Evolutionary conservation across 2,888 invertebrate genomes (phyloP).

Genomic region (Lymantria monacha): DNA sequence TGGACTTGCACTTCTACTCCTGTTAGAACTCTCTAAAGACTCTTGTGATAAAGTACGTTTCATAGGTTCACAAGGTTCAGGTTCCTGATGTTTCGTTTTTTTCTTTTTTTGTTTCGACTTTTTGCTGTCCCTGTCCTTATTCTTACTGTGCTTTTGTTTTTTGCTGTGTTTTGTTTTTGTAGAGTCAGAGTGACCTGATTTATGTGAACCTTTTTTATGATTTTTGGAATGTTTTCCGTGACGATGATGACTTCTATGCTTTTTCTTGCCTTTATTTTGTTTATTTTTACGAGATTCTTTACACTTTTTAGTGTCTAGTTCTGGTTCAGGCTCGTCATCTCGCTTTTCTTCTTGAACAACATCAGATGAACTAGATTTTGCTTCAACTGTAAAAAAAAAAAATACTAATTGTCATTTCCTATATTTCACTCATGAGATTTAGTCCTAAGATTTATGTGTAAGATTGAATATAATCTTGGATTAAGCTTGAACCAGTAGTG

Average conservation of each 20-base stretch:
- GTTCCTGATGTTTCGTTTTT: conserved; percentile 62
- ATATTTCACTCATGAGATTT: neutral
- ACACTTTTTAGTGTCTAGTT: conserved; percentile 42
- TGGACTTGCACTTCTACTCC: conserved; percentile 72
- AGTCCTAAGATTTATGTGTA: too few species aligned
- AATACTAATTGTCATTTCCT: neutral
- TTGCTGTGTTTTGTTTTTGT: conserved; percentile 58
- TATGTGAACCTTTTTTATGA: conserved; percentile 62
- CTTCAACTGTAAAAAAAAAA: conserved; percentile 47
- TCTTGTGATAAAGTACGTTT: conserved; percentile 53
- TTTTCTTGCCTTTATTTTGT: conserved; percentile 69
- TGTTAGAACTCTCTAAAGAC: conserved; percentile 66
- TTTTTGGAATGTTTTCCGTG: conserved; percentile 77
- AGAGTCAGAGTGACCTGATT: conserved; percentile 51
- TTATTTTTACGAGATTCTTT: conserved; percentile 71
- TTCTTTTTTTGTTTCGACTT: conserved; percentile 76
- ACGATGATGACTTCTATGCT: conserved; percentile 70
- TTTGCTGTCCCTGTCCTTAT: conserved; percentile 70
- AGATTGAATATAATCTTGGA: too few species aligned
- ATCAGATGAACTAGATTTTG: conserved; percentile 59
- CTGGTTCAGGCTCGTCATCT: conserved; percentile 27
- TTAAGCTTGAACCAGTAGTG: too few species aligned
- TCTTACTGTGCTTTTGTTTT: conserved; percentile 62
- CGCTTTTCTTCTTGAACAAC: conserved; percentile 37
- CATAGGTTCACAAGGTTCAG: conserved; percentile 39